Evolutionary conservation across 2,888 invertebrate genomes (phyloP).

Genomic region (Calameuta pallipes): DNA sequence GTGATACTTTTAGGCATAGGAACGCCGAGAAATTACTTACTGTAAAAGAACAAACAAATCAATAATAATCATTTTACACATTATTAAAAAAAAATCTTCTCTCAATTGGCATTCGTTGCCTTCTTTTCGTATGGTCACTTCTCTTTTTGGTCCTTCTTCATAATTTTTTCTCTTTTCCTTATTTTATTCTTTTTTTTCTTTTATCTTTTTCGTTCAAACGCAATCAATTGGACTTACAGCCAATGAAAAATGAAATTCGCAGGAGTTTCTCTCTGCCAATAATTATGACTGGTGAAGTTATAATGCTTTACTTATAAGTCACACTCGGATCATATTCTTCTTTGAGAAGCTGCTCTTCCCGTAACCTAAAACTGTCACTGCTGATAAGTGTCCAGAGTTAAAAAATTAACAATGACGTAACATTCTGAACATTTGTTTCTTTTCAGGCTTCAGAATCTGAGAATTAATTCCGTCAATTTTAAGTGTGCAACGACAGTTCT

Average conservation of each 20-base stretch:
- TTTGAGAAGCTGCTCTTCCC: not conserved
- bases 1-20: slow-evolving; percentile 23
- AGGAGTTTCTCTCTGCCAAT: not conserved
- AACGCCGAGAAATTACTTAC: slow-evolving; percentile 8
- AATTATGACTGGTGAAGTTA: not conserved
- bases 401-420: slow-evolving; percentile 12
- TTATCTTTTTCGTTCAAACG: not conserved
- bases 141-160: slow-evolving; percentile 1
- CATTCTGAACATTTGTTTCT: slow-evolving; percentile 36
- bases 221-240: not conserved
- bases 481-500: slow-evolving; percentile 29
- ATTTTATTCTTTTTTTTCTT: not conserved
- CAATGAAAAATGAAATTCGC: not conserved
- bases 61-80: slow-evolving; percentile 24
- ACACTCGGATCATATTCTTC: not conserved
- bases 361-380: slow-evolving; percentile 27
- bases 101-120: slow-evolving; percentile 12
- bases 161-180: slow-evolving; percentile 10
- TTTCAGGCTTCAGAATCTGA: slow-evolving; percentile 63
- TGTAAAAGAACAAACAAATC: slow-evolving; percentile 17
- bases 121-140: slow-evolving; percentile 12
- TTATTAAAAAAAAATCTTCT: slow-evolving; percentile 18
- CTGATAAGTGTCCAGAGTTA: slow-evolving; percentile 8
- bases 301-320: not conserved
- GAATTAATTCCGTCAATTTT: slow-evolving; percentile 47